phyloP scores from a whole-genome alignment of 2,797 vertebrate genomes.

The Onychomys arenicola region DNA sequence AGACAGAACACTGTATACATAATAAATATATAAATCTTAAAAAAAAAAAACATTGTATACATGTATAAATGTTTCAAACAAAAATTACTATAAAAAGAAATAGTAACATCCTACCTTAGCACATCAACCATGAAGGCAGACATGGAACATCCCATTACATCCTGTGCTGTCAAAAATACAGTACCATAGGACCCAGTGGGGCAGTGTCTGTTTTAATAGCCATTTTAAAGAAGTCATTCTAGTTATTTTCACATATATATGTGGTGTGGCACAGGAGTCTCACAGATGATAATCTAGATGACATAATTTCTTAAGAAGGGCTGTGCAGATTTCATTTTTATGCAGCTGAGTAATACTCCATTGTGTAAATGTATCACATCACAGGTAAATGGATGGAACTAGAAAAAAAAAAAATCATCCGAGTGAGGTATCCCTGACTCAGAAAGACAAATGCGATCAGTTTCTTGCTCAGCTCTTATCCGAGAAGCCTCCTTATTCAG shows the following conservation, averaged over 20 bases:
- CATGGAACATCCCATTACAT: neutral
- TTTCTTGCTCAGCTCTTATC: neutral
- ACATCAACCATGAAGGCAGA: neutral
- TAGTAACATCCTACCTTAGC: neutral
- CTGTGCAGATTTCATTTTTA: neutral
- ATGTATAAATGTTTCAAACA: neutral
- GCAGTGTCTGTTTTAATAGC: neutral
- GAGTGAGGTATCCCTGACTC: neutral
- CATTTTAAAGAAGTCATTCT: neutral
- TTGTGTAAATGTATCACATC: neutral
- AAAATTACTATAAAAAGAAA: neutral
- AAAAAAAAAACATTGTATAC: neutral
- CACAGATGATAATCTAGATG: neutral
- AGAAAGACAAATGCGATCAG: neutral
- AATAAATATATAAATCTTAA: too few relatives aligned
- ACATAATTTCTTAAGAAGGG: neutral
- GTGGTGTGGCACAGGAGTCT: neutral
- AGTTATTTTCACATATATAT: neutral
- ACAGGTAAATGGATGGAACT: neutral
- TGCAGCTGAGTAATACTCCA: neutral
- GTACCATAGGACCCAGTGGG: neutral
- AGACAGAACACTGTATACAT: too few relatives aligned
- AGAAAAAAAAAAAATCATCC: neutral
- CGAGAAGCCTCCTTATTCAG: neutral
- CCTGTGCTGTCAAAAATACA: neutral